Base-by-base conservation (phyloP, 92 coral and sea anemone species). In the Desmophyllum pertusum region DNA sequence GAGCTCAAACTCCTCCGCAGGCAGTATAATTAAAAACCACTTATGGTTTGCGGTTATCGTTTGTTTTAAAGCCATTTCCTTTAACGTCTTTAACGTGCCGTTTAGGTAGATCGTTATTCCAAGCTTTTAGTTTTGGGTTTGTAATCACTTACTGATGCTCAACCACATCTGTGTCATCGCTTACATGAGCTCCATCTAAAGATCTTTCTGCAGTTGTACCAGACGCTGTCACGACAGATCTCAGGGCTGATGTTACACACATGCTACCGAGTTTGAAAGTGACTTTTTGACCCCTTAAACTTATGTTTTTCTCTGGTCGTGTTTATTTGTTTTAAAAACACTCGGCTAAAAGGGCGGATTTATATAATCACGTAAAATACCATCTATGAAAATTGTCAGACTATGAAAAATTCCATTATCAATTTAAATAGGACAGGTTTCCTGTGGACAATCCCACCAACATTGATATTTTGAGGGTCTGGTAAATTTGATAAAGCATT, bases 231-330 rank as follows among this genome's bases (percentile, higher is more conserved):
- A 80, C 65, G 76, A 33, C 7, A 25, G 27, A 11, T 43, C 63
- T 65, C 61, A 69, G 23, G 11, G 23, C 40, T 67, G 67, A 68
- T 25, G 57, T 46, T 35, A 42, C 73, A 33, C 72, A 42, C 33
- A 39, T 45, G 73, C 31, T 33, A 43, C 51, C 17, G 33, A 31
- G 53, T 46, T 43, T 63, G 7, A 62, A 19, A 43, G 18, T 53
- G 76, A 80, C 84, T 67, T 27, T 69, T 80, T 67, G 84, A 80
- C 84, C 84, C 23, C 17, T 40, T 18, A 50, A 5, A 5, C 35
- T 45, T 27, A 9, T 43, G 6, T 46, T 79, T 18, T 69, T 31
- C 33, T 45, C 42, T 80, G 36, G 9, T 67, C 23, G 38, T 69
- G 40, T 69, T 66, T 80, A 36, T 80, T 80, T 67, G 72, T 50